phyloP scores from a whole-genome alignment of 1,140 invertebrate species.

The Matsumurasca onukii region DNA sequence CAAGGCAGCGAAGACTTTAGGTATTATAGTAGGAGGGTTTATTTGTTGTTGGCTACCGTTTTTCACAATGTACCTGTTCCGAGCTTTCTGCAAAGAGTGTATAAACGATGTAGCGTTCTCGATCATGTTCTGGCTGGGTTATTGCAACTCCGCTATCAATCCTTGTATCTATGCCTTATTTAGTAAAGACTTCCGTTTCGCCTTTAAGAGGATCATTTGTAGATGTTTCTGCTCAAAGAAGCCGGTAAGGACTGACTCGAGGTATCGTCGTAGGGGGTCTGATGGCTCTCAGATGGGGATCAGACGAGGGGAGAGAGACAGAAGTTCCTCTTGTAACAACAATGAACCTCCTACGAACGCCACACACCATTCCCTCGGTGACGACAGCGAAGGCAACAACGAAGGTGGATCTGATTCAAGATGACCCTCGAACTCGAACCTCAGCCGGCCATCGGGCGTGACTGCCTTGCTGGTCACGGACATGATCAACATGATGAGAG shows the following conservation, averaged over 20 bases:
- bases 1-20: conserved; percentile 91
- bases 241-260: conserved; percentile 20
- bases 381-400: conserved; percentile 54
- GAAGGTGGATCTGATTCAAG: conserved; percentile 53
- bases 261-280: conserved; percentile 56
- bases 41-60: conserved; percentile 94
- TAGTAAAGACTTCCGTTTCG: conserved; percentile 88
- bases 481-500: conserved; percentile 25
- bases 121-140: conserved; percentile 95
- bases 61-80: conserved; percentile 88
- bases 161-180: conserved; percentile 91
- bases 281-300: conserved; percentile 60
- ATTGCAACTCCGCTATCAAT: conserved; percentile 94
- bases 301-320: conserved; percentile 21
- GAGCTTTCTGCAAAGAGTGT: conserved; percentile 79
- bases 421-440: conserved; percentile 55
- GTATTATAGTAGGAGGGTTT: conserved; percentile 92
- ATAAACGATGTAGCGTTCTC: conserved; percentile 82
- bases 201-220: conserved; percentile 90
- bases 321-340: conserved; percentile 46
- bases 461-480: conserved; percentile 4
- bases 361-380: conserved; percentile 47
- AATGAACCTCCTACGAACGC: conserved; percentile 32
- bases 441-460: conserved; percentile 38
- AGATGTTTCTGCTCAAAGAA: conserved; percentile 64